phyloP scores from a whole-genome alignment of 2,113 vertebrate species.

The Chaenogobius annularis region DNA sequence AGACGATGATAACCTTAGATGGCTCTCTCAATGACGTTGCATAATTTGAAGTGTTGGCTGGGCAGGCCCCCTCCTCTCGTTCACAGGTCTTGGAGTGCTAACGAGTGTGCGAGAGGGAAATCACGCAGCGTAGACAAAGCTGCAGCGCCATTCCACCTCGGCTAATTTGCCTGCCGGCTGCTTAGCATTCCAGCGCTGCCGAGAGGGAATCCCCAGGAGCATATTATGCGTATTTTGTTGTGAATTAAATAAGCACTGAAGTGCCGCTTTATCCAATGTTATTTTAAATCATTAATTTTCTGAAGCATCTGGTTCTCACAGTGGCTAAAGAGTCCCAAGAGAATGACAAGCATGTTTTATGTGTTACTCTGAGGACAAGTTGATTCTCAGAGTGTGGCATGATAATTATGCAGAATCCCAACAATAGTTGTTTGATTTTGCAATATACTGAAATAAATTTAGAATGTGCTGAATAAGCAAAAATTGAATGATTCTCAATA shows the following conservation, averaged over 20 bases:
- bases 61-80: slow-evolving; percentile 17
- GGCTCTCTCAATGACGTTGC: slow-evolving; percentile 58
- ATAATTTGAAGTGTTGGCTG: slow-evolving; percentile 57
- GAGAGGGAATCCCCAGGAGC: slow-evolving; percentile 73
- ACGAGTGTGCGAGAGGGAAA: slow-evolving; percentile 54
- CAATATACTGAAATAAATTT: not conserved
- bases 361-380: slow-evolving; percentile 40
- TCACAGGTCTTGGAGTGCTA: slow-evolving; percentile 54
- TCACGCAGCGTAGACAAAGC: slow-evolving; percentile 65
- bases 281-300: slow-evolving; percentile 76
- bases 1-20: slow-evolving; percentile 66
- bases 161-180: slow-evolving; percentile 74
- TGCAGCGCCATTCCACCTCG: slow-evolving; percentile 53
- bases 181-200: slow-evolving; percentile 70
- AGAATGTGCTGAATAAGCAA: not conserved
- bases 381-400: slow-evolving; percentile 18
- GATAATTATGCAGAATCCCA: slow-evolving; percentile 26
- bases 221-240: slow-evolving; percentile 76
- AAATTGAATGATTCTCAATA: not conserved
- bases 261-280: slow-evolving; percentile 73
- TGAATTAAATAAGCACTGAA: slow-evolving; percentile 77
- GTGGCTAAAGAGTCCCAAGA: slow-evolving; percentile 66
- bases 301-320: slow-evolving; percentile 70
- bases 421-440: slow-evolving; percentile 19
- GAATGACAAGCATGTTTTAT: slow-evolving; percentile 44